Evolutionary conservation across 1,140 invertebrate genomes (phyloP), one percentile per base, ranked within the genome.

Genomic region (Hycleus phaleratus): DNA sequence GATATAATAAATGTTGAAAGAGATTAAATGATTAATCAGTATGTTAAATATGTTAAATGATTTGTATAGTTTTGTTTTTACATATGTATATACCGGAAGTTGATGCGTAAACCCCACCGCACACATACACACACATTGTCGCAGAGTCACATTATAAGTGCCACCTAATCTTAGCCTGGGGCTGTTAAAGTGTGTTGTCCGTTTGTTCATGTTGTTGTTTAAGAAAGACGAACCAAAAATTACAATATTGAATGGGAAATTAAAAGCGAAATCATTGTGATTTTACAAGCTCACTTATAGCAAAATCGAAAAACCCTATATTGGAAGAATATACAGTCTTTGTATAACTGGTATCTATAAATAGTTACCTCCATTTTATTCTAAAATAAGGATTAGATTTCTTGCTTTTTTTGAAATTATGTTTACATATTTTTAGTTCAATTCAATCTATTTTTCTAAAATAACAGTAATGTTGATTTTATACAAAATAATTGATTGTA

Each of bases 81-180:
- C 24, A 24, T 49, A 38, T 49, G 18, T n/a, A 46, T 47, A 46
- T 38, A 18, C 32, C 32, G 52, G 26, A 59, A 49, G 49, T 38
- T 46, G 43, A 49, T 26, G 47, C 11, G 49, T 44, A 40, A 39
- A 49, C 26, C 44, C 42, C 46, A 48, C 40, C 32, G 48, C 53
- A 55, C 32, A 32, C 32, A 32, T 7, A 32, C 32, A 32, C 32
- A 32, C 32, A 32, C 32, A 32, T 32, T 32, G 32, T 32, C 32
- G 32, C 32, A 4, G 32, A 32, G 32, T 39, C 49, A 44, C 56
- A 32, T 63, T 43, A 40, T 42, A 52, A 64, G 58, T 68, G 68
- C 66, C 67, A 70, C 63, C 65, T 68, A 67, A 58, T 59, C 62
- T 49, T 62, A 44, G 65, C 64, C 66, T 68, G 59, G 63, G 66